Evolutionary conservation across 1,140 invertebrate genomes (phyloP), one percentile per base, ranked within the genome.

Genomic region (Ips typographus): DNA sequence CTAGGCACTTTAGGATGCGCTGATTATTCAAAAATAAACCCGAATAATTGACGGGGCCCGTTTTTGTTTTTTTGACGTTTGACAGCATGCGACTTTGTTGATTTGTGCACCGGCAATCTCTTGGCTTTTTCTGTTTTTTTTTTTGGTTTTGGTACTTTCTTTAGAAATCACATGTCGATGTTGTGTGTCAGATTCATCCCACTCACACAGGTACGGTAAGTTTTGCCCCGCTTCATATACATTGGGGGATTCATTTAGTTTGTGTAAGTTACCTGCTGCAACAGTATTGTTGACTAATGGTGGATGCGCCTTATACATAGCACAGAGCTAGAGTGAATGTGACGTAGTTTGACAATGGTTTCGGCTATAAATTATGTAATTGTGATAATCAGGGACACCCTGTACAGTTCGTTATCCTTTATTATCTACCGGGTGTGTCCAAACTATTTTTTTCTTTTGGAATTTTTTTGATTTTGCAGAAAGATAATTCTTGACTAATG

Each of bases 61-160:
- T 76, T 77, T 77, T 76, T 75, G 76, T 76, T 76, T 67, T 73
- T 70, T 70, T 73, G 61, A 22, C 22, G 8, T 53, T 60, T 68
- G 61, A 38, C 22, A 60, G 67, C 67, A 68, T 68, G 67, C 22
- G 22, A 22, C 38, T 38, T 67, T 61, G 51, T 6, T 61, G 5
- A 68, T 5, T 51, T 42, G 41, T 63, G 75, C 75, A 77, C 76
- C 71, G 73, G 74, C 74, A 76, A 75, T 73, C 75, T 77, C 22
- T 77, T 77, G 76, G 75, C 76, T 77, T 74, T 71, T 70, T 70
- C 40, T 73, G 51, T 74, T 22, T 22, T 22, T 22, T 22, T 22
- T 22, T 22, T 68, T 67, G 63, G 44, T 67, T 70, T 59, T 66
- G 57, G 51, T 65, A 53, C 22, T 64, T 52, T 39, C 8, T 8